Evolutionary conservation across 2,888 invertebrate genomes (phyloP).

Genomic region (Tricholauxania praeusta): DNA sequence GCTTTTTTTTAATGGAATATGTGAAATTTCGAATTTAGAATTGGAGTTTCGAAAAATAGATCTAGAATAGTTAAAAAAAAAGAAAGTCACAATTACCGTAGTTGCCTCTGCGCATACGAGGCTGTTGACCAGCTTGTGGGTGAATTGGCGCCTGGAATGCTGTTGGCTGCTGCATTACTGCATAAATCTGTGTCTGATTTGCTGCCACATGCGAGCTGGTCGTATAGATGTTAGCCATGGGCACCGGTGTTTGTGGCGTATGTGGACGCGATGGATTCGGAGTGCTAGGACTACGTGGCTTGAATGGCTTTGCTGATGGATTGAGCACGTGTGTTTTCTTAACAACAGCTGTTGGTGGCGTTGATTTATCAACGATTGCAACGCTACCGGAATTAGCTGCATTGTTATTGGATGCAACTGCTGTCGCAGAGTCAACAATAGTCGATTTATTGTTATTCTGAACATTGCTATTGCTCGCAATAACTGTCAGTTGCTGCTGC

Average conservation of each 20-base stretch:
- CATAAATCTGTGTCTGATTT: constrained; percentile 65
- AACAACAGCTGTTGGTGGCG: constrained; percentile 61
- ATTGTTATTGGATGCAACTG: constrained; percentile 39
- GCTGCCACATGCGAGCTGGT: constrained; percentile 61
- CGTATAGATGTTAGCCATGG: constrained; percentile 62
- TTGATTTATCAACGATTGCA: constrained; percentile 73
- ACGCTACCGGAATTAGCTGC: constrained; percentile 45
- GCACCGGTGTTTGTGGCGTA: constrained; percentile 84
- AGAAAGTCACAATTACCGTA: constrained; percentile 52
- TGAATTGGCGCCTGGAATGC: constrained; percentile 65
- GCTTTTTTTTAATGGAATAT: too few relatives aligned
- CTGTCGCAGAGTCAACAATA: constrained; percentile 26
- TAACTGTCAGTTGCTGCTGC: constrained; percentile 29
- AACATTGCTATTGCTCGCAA: constrained; percentile 25
- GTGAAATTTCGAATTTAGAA: too few relatives aligned
- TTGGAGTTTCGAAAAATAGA: too few relatives aligned
- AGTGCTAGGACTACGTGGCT: constrained; percentile 78
- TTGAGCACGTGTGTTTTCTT: constrained; percentile 82
- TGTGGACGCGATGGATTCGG: constrained; percentile 80
- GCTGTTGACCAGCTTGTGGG: constrained; percentile 63
- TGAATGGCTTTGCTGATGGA: constrained; percentile 90
- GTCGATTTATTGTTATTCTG: constrained; percentile 48
- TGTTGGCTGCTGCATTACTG: constrained; percentile 62
- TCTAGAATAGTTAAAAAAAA: constrained; percentile 10
- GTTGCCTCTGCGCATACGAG: constrained; percentile 67